Evolutionary conservation across 2,888 invertebrate species (phyloP), one percentile per base, ranked within the genome.

Genomic region (Anodontia alba): DNA sequence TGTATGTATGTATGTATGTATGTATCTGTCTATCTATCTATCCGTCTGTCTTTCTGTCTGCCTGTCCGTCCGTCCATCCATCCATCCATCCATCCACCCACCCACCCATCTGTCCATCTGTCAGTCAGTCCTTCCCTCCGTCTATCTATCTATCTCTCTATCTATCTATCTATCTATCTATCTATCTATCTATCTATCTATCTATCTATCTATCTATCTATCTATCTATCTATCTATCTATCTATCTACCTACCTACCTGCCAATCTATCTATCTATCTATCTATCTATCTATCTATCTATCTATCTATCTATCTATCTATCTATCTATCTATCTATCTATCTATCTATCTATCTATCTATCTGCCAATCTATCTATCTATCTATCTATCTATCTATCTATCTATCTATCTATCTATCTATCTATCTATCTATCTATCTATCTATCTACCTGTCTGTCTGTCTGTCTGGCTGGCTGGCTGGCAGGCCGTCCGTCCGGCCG

Each of bases 381-480:
- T 46, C 46, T 12, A 46, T 46, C 46, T 20, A 46, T 46, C 46
- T 20, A 46, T 54, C 54, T n/a, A 54, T 54, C 54, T n/a, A 54
- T 54, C 54, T n/a, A 54, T 26, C 20, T n/a, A 54, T 54, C 26
- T 12, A 54, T 54, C 54, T n/a, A 54, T 54, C 54, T 29, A 62
- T 33, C 33, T 29, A 62, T 62, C 33, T 29, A 62, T 62, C 62
- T 29, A 33, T 62, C 62, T 17, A 62, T 62, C 62, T 29, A 62
- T 62, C 33, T 29, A 62, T 62, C 17, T 29, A 62, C 33, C 62
- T 29, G 33, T 62, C 62, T 29, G 33, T 62, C 62, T 29, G 29
- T 62, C 17, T 12, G 33, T 33, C 33, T 12, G 33, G 3, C n/a
- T 62, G 17, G 17, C 23, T 38, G 12, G 5, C 38, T 38, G 12